Evolutionary conservation across 2,888 invertebrate genomes (phyloP), one percentile per base, ranked within the genome.

Genomic region (Rambutsinella grinnellia): DNA sequence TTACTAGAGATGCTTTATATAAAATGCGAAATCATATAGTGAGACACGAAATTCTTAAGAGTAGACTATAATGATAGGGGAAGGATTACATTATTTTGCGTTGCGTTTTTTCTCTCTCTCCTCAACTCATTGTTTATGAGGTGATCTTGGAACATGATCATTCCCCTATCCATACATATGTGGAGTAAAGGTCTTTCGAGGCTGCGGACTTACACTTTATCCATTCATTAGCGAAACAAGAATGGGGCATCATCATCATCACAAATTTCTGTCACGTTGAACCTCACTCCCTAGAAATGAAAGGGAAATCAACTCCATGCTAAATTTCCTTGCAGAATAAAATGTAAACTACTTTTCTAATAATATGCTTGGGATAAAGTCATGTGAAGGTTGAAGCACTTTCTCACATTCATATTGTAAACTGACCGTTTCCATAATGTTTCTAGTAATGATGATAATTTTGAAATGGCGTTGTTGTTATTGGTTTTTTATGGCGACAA

Each of bases 91-190:
- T 62, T 47, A 46, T 51, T 17, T 27, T n/a, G 6, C n/a, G n/a
- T n/a, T n/a, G n/a, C n/a, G n/a, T n/a, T n/a, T n/a, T n/a, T n/a
- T n/a, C n/a, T n/a, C n/a, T n/a, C n/a, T n/a, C n/a, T n/a, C n/a
- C n/a, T 47, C 46, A 62, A 28, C 51, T 47, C 26, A 62, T 62
- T 49, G 62, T 51, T 62, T 62, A 49, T 47, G 62, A 51, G 62
- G 62, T 62, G 62, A 36, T 36, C 36, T 36, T 36, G 36, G 13
- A 36, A 36, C 36, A 36, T 36, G 36, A 62, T 62, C 62, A 62
- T 62, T 49, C 19, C 13, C 44, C n/a, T 23, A 46, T n/a, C 21
- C 24, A 61, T 3, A 61, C 61, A 46, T 47, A 61, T 26, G 23
- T 58, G n/a, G n/a, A n/a, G n/a, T n/a, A n/a, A n/a, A n/a, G n/a